Conservation (phyloP, 2,888 invertebrate species). For the Nymphalis urticae region DNA sequence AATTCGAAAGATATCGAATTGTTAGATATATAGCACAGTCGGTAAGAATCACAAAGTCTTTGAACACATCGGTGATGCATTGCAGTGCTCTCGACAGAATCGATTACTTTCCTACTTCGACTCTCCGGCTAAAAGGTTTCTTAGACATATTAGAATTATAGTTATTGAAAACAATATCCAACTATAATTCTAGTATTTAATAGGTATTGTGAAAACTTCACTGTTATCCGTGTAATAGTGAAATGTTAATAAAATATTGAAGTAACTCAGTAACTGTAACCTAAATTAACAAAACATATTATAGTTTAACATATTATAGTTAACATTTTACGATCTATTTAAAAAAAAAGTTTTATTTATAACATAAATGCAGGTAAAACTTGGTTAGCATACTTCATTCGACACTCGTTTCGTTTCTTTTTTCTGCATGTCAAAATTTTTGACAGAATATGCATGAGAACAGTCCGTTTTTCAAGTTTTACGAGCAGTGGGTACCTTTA, state of each 20-base stretch:
- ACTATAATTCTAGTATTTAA: background rate
- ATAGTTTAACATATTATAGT: too few relatives aligned
- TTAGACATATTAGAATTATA: slow-evolving; percentile 9
- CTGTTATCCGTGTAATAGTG: too few relatives aligned
- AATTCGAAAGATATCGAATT: slow-evolving; percentile 5
- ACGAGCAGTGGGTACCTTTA: background rate
- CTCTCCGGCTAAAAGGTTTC: slow-evolving; percentile 13
- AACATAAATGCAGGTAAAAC: background rate
- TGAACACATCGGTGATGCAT: slow-evolving; percentile 23
- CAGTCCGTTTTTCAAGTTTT: background rate
- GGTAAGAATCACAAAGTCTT: slow-evolving; percentile 15
- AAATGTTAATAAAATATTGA: too few relatives aligned
- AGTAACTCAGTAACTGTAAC: too few relatives aligned
- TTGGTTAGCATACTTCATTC: too few relatives aligned
- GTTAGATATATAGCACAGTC: slow-evolving; percentile 2
- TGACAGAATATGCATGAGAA: slow-evolving; percentile 8
- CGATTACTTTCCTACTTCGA: slow-evolving; percentile 14
- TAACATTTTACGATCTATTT: too few relatives aligned
- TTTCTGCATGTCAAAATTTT: background rate
- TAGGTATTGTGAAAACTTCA: background rate
- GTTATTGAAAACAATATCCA: background rate
- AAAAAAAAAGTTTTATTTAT: background rate
- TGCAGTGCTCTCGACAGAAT: slow-evolving; percentile 18
- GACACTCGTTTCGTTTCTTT: too few relatives aligned
- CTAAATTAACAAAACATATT: too few relatives aligned